Base-by-base conservation (phyloP, 2,797 vertebrate genomes). In the Clamator glandarius region DNA sequence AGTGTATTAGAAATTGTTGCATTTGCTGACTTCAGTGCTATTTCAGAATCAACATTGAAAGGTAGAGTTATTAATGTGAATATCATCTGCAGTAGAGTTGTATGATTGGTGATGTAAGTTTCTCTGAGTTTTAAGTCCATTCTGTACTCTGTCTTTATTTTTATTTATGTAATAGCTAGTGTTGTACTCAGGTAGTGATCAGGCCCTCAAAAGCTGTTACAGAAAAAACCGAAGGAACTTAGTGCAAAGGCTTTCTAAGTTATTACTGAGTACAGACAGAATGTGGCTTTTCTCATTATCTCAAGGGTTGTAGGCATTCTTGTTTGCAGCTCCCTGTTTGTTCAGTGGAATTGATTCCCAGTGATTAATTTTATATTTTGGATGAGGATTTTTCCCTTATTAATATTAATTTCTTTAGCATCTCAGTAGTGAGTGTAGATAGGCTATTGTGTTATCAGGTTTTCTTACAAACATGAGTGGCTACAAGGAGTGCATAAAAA, bases 211-310 rank as follows among this genome's bases (percentile, higher is more conserved):
- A 78, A 44, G 11, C 59, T 83, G 9, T 39, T 58, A 15, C 9
- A 44, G 50, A 19, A 70, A 72, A 66, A 55, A 3, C 3, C 17
- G 16, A 33, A 29, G 51, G 59, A 70, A 13, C 41, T 44, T 64
- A 68, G n/a, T 44, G 51, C 33, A 51, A 82, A 85, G 74, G 17
- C 77, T 94, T 84, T 82, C 5, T 6, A 41, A 91, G 46, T 84
- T 82, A 51, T 44, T 96, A 46, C 78, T 55, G 54, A 70, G 54
- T 79, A 57, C 41, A 89, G 59, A 18, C 50, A 74, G 72, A 92
- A 39, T n/a, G 20, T 46, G 14, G n/a, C 68, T 97, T 96, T 90
- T 95, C 86, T 95, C 63, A 13, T 89, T 62, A 92, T 95, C 87
- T 46, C 26, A 20, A 17, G 55, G n/a, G 50, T 75, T 85, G 48